A percentile compares a stretch with the other conserved stretches of the same genome.
phyloP scores from a whole-genome alignment of 2,797 vertebrate genomes.

The Neosilurus hyrtlii region DNA sequence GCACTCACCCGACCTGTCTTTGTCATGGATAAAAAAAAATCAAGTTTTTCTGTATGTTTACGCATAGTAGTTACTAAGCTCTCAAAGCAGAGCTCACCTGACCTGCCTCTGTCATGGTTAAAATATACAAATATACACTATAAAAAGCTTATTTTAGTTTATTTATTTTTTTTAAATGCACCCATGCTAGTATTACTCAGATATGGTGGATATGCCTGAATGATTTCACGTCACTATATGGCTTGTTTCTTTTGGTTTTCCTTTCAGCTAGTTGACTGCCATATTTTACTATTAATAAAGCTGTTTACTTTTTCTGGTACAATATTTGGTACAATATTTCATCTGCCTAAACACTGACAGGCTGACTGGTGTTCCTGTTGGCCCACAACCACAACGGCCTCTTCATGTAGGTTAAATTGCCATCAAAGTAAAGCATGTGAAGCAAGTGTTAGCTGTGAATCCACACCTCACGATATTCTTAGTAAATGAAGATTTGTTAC shows the following conservation, averaged over 20 bases:
- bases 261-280: background rate
- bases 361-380: background rate
- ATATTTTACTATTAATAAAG: slow-evolving; percentile 11
- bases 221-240: background rate
- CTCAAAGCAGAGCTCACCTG: no score
- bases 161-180: no score
- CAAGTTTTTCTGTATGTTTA: no score
- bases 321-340: background rate
- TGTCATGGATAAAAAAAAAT: no score
- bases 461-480: background rate
- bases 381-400: background rate
- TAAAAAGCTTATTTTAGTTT: no score
- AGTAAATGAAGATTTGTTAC: background rate
- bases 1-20: no score
- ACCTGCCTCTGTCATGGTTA: no score
- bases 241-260: background rate
- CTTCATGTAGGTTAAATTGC: slow-evolving; percentile 14
- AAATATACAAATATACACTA: no score
- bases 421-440: slow-evolving; percentile 2
- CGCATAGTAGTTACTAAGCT: no score
- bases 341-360: background rate
- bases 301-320: slow-evolving; percentile 2
- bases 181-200: no score
- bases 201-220: no score
- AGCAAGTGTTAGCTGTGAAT: background rate